phyloP scores from a whole-genome alignment of 2,888 invertebrate species.

The Galerucella pusilla region DNA sequence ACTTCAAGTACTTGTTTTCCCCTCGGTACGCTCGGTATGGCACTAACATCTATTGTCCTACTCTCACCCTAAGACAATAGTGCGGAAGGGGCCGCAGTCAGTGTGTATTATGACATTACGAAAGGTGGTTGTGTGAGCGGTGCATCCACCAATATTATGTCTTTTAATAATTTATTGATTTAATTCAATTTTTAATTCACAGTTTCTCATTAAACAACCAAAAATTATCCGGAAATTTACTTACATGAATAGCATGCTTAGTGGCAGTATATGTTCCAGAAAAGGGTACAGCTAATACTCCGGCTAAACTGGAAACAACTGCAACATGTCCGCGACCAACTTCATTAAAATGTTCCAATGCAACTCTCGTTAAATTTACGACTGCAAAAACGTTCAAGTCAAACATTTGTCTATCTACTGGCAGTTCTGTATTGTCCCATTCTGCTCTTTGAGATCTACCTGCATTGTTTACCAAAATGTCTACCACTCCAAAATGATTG shows the following conservation, averaged over 20 bases:
- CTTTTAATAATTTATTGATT: too few relatives aligned
- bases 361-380: slow-evolving; percentile 76
- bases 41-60: too few relatives aligned
- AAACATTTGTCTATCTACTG: slow-evolving; percentile 80
- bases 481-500: slow-evolving; percentile 76
- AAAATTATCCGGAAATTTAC: slow-evolving; percentile 8
- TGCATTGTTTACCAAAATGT: slow-evolving; percentile 84
- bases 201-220: too few relatives aligned
- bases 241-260: slow-evolving; percentile 82
- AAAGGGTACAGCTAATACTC: slow-evolving; percentile 74
- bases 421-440: slow-evolving; percentile 77
- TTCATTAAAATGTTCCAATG: slow-evolving; percentile 73
- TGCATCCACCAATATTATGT: too few relatives aligned
- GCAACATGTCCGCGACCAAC: slow-evolving; percentile 76
- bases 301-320: slow-evolving; percentile 80
- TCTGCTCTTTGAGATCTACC: slow-evolving; percentile 80
- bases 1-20: too few relatives aligned
- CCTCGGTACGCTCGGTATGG: too few relatives aligned
- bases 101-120: too few relatives aligned
- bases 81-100: too few relatives aligned
- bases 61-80: too few relatives aligned
- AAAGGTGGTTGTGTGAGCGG: too few relatives aligned
- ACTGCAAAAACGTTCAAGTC: slow-evolving; percentile 82
- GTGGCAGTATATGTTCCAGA: slow-evolving; percentile 78
- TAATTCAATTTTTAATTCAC: too few relatives aligned